Evolutionary conservation across 2,797 vertebrate genomes (phyloP).

Genomic region (Leptodactylus fallax): DNA sequence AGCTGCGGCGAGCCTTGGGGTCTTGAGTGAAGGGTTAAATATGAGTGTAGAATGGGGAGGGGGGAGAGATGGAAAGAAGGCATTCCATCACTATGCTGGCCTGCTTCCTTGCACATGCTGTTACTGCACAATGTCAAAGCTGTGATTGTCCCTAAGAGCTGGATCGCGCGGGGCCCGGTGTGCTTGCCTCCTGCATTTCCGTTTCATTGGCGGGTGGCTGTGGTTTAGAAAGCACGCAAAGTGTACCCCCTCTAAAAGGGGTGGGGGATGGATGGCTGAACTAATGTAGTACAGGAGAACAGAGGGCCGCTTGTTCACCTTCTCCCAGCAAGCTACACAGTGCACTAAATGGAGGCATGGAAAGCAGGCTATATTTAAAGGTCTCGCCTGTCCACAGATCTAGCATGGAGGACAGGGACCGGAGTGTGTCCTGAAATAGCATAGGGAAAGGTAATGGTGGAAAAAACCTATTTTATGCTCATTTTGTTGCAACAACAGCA

Average conservation of each 20-base stretch:
- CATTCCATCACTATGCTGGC: conserved; percentile 62
- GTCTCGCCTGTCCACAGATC: conserved; percentile 31
- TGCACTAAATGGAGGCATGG: conserved; percentile 53
- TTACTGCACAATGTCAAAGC: conserved; percentile 65
- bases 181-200: conserved; percentile 63
- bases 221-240: conserved; percentile 56
- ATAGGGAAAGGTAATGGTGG: no score
- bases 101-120: conserved; percentile 57
- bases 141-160: conserved; percentile 62
- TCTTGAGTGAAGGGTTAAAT: conserved; percentile 35
- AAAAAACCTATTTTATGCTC: no score
- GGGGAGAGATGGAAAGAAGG: conserved; percentile 46
- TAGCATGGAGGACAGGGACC: conserved; percentile 32
- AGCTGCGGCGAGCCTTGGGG: background rate
- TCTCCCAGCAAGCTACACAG: conserved; percentile 42
- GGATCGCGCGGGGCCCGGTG: conserved; percentile 55
- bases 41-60: background rate
- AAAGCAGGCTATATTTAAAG: conserved; percentile 49
- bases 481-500: background rate
- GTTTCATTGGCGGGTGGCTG: conserved; percentile 60
- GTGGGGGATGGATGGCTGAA: conserved; percentile 6
- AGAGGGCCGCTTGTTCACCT: conserved; percentile 61
- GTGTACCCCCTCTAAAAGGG: conserved; percentile 22
- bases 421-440: conserved; percentile 43
- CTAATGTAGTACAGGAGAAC: conserved; percentile 60